Conservation (phyloP, 2,888 invertebrate genomes). For the Leptopilina syphax region DNA sequence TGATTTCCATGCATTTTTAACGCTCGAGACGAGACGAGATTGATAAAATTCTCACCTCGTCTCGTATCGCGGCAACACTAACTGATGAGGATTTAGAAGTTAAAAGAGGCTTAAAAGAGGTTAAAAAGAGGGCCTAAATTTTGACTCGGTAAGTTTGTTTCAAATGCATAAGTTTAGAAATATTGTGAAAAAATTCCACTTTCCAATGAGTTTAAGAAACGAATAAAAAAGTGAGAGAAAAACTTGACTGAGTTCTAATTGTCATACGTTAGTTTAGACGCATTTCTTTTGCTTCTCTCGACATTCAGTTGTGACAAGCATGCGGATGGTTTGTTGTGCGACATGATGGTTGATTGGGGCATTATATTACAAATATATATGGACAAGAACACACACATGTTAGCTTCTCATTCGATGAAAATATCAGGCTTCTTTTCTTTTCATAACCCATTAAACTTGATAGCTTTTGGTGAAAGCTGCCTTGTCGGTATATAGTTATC, state of each 20-base stretch:
- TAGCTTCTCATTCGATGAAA: neutral
- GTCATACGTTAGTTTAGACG: slow-evolving; percentile 37
- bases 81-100: no score
- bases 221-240: slow-evolving; percentile 50
- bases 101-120: no score
- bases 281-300: neutral
- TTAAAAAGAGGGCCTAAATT: no score
- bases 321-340: no score
- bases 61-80: no score
- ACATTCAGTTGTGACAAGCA: neutral
- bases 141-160: no score
- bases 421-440: neutral
- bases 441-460: neutral
- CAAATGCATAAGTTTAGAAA: no score
- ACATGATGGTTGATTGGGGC: no score
- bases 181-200: no score
- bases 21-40: no score
- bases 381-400: neutral
- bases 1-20: no score
- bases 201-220: slow-evolving; percentile 43
- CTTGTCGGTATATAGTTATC: neutral
- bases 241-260: slow-evolving; percentile 45
- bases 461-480: neutral
- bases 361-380: neutral
- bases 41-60: no score